A percentile compares a stretch with the other conserved stretches of the same genome.
These are phyloP conservation scores for Phrynocephalus guinanensis DNA, from an alignment of 2,797 vertebrate genomes.

Conservation along the genomic window DNA sequence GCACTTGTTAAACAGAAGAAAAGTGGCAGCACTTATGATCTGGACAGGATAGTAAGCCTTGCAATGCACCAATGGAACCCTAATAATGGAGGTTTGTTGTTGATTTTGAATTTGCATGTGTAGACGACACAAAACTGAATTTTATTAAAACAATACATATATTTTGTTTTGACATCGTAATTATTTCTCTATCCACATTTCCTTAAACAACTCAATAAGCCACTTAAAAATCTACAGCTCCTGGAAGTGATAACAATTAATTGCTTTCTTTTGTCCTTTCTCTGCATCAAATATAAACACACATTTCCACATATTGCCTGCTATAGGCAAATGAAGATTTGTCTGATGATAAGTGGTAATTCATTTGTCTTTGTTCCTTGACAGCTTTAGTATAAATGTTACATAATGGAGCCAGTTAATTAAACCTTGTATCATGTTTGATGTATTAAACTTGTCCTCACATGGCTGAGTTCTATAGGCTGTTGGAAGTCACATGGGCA, in stretches of 20 bases:
- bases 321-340: background rate
- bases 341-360: background rate
- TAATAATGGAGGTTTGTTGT: background rate
- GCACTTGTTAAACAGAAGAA: background rate
- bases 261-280: background rate
- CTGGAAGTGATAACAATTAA: background rate
- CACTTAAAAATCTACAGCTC: constrained; percentile 8
- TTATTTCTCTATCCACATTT: constrained; percentile 18
- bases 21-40: background rate
- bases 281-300: background rate
- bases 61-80: background rate
- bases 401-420: background rate
- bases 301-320: background rate
- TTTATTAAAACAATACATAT: background rate
- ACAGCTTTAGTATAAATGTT: background rate
- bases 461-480: background rate
- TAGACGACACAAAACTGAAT: background rate
- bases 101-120: background rate
- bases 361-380: background rate
- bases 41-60: background rate
- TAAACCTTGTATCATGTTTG: background rate
- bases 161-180: constrained; percentile 26
- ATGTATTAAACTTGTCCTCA: no score
- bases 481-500: no score
- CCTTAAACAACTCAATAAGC: constrained; percentile 19